Base-by-base conservation (phyloP, 2,797 vertebrate genomes). In the Ctenochaetus hawaiiensis region DNA sequence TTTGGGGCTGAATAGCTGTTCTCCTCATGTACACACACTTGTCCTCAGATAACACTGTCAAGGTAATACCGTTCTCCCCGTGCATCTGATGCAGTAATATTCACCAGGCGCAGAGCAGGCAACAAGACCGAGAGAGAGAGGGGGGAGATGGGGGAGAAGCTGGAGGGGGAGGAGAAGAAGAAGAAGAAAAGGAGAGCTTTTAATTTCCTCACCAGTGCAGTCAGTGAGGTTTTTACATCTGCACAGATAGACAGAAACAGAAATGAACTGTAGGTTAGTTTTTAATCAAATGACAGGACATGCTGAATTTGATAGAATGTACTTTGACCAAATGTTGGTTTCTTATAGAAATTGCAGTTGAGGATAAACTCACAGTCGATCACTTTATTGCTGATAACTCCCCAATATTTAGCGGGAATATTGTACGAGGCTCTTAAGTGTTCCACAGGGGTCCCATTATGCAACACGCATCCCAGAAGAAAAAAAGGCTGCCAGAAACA, bases 1-100 rank as follows among this genome's bases (percentile, higher is more conserved):
- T 79, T 84, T 49, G 60, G 58, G 80, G 60, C 5, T 34, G 41
- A 64, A 62, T 80, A 53, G 75, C 62, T 73, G 66, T 67, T 75
- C 62, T 54, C 48, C 23, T 51, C 60, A 41, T 75, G 77, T 56
- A 67, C 84, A 77, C 63, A 74, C 26, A 76, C 70, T 66, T 82
- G 77, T 83, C 78, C 80, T 83, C 57, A 84, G 81, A 88, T 91
- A 85, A 82, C 80, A 81, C 56, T 76, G 59, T 77, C 70, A 72
- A 79, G 71, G 83, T 89, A 84, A 86, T 67, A 59, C 44, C 34
- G 26, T 76, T 73, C 73, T 72, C 34, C 56, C 22, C 2, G 2
- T 53, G 71, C 30, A 76, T 77, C 68, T 74, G 75, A 79, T 67
- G 77, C 77, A 63, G 74, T 45, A 68, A 84, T 63, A 73, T 78